Evolutionary conservation across 2,797 vertebrate genomes (phyloP).

Genomic region (Lates japonicus): DNA sequence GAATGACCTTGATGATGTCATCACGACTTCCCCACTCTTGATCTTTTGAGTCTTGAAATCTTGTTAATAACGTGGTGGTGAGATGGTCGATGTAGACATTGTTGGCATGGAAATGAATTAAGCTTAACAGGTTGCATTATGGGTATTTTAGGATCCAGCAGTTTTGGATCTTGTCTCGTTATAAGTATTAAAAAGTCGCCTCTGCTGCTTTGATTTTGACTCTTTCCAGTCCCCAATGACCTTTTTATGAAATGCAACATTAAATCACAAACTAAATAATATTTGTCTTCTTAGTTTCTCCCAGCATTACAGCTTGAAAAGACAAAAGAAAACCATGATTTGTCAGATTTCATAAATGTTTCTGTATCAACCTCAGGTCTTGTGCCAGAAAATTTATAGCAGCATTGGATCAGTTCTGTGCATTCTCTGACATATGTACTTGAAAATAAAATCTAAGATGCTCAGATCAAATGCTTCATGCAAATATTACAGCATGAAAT

Average conservation of each 20-base stretch:
- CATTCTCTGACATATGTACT: background rate
- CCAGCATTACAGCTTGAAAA: background rate
- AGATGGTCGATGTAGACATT: background rate
- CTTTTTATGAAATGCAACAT: no score
- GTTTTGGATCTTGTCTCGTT: background rate
- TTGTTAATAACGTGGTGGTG: background rate
- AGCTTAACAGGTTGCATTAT: background rate
- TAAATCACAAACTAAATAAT: no score
- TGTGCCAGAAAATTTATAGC: no score
- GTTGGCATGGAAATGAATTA: conserved; percentile 2
- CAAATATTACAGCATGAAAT: conserved; percentile 15
- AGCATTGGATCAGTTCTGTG: no score
- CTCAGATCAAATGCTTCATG: conserved; percentile 1
- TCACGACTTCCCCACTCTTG: conserved; percentile 4
- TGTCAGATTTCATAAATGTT: background rate
- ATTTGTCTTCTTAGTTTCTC: background rate
- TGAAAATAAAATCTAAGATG: background rate
- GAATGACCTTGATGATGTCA: conserved; percentile 17
- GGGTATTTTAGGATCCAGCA: background rate
- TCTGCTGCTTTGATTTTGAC: background rate
- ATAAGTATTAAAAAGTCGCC: background rate
- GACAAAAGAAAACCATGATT: background rate
- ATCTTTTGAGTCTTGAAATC: conserved; percentile 9
- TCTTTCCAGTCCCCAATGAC: background rate
- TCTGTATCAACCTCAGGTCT: no score